A percentile compares a stretch with the other conserved stretches of the same genome.
These are phyloP conservation scores for Chaenodraco wilsoni DNA, from an alignment of 2,797 vertebrate genomes.

Conservation along the genomic window DNA sequence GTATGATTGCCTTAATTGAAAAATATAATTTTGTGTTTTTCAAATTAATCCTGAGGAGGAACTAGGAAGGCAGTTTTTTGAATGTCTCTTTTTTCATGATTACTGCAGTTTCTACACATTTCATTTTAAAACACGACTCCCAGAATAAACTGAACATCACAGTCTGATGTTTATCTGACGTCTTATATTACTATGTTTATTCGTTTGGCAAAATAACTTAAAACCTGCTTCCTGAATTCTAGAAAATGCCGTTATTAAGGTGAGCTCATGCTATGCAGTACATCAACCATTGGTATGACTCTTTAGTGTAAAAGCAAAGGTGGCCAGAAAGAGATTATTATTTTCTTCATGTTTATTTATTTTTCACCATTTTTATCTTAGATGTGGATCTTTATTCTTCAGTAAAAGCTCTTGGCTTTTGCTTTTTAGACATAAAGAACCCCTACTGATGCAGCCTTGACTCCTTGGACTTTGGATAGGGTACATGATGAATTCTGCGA, in stretches of 20 bases:
- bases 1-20: not conserved
- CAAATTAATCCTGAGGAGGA: not conserved
- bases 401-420: conserved; percentile 52
- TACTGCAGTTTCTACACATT: not conserved
- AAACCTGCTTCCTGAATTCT: not conserved
- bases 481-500: conserved; percentile 16
- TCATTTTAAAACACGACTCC: not conserved
- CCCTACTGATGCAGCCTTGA: conserved; percentile 53
- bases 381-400: conserved; percentile 34
- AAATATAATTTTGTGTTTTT: not conserved
- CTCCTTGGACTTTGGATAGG: conserved; percentile 45
- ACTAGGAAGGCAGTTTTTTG: not conserved
- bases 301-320: conserved; percentile 17
- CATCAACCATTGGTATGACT: not conserved
- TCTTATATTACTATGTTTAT: no score
- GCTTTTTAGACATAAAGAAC: conserved; percentile 55
- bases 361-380: conserved; percentile 42
- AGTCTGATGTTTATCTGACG: not conserved
- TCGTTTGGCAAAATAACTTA: no score
- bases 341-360: conserved; percentile 19
- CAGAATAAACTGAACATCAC: not conserved
- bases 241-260: not conserved
- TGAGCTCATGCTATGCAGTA: not conserved
- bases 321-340: conserved; percentile 44
- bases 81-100: not conserved